Evolutionary conservation across 2,888 invertebrate species (phyloP), one percentile per base, ranked within the genome.

Genomic region (Horisme vitalbata): DNA sequence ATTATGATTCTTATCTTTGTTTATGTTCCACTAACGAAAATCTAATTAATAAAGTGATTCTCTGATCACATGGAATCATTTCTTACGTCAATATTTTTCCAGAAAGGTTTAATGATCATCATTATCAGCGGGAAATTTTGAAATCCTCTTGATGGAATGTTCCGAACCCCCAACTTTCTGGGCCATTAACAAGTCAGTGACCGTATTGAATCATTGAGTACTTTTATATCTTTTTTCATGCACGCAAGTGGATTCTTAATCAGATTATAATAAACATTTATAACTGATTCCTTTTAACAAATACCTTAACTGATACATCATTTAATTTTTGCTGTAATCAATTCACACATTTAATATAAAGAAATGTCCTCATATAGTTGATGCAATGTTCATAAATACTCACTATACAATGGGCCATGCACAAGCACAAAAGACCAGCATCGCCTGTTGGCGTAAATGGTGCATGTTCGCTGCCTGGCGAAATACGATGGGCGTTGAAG

Each of bases 21-120:
- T 48, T 48, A 43, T 20, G 26, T 13, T 41, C 34, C 10, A 21
- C 18, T 46, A 49, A 55, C 33, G 43, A 46, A 14, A 15, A 46
- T 28, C 13, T 41, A 24, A 50, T 54, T 31, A 7, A 32, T 33
- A 6, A 1, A 24, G 8, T 18, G n/a, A 48, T 55, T 39, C 12
- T 24, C 26, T 45, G 24, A 32, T 39, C 24, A 24, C 10, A 43
- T 27, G 38, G 41, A 47, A 52, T 32, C 21, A 30, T 23, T 32
- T 4, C 32, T 10, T 30, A 44, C 45, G 41, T 48, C 43, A 52
- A 38, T 37, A 31, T 37, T 13, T 31, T 27, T 39, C 54, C 41
- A 45, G 39, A 36, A 45, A 31, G 39, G 11, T 31, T 12, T 11
- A 0, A 31, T 13, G 10, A 33, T 27, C 18, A 15, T 28, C 21